Conservation (phyloP, 2,888 invertebrate genomes). For the Syritta pipiens region DNA sequence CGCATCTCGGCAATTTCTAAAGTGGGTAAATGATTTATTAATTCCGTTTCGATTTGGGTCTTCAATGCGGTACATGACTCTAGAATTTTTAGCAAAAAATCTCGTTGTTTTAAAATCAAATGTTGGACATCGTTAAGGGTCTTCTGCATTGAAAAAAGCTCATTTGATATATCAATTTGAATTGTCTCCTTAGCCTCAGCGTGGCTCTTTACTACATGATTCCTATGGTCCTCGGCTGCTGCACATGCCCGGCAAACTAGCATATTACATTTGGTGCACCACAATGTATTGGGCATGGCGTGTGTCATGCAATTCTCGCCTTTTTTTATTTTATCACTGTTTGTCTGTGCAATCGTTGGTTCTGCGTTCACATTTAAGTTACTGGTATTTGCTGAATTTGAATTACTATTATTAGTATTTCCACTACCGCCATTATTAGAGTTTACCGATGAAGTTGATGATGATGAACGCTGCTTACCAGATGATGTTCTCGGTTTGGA, state of each 20-base stretch:
- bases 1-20: conserved; percentile 84
- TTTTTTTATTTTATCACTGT: conserved; percentile 70
- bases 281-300: conserved; percentile 86
- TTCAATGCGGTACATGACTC: conserved; percentile 88
- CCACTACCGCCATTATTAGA: conserved; percentile 56
- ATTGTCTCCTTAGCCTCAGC: conserved; percentile 85
- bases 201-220: conserved; percentile 85
- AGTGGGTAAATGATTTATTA: conserved; percentile 84
- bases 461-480: conserved; percentile 68
- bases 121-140: conserved; percentile 86
- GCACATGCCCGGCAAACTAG: conserved; percentile 85
- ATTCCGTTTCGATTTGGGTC: conserved; percentile 87
- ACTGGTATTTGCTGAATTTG: conserved; percentile 41
- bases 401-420: conserved; percentile 37
- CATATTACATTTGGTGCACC: conserved; percentile 85
- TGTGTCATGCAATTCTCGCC: conserved; percentile 85
- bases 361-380: conserved; percentile 37
- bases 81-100: conserved; percentile 85
- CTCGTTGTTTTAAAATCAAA: conserved; percentile 85
- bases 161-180: conserved; percentile 83
- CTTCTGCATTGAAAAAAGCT: conserved; percentile 85
- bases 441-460: conserved; percentile 64
- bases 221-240: conserved; percentile 83
- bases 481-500: conserved; percentile 79
- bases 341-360: conserved; percentile 49